phyloP scores from a whole-genome alignment of 1,140 invertebrate species.

The Harpegnathos saltator region DNA sequence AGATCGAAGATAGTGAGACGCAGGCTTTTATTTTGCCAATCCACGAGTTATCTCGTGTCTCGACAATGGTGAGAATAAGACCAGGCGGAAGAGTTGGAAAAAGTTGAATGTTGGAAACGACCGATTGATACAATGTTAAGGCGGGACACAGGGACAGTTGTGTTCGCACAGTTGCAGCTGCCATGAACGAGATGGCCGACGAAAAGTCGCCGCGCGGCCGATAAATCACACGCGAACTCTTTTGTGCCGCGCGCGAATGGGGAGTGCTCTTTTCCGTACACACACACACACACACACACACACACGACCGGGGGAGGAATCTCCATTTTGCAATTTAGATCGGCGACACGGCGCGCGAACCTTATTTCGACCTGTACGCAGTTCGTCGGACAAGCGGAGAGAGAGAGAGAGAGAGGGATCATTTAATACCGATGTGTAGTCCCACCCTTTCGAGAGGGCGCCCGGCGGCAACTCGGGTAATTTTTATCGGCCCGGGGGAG shows the following conservation, averaged over 20 bases:
- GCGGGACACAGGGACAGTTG: too few species aligned
- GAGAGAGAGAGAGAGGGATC: neutral
- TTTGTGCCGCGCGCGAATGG: constrained; percentile 31
- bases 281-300: too few species aligned
- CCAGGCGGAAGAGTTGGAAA: too few species aligned
- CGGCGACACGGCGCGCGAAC: constrained; percentile 40
- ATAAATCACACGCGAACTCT: constrained; percentile 59
- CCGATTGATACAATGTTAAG: too few species aligned
- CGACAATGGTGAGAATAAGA: too few species aligned
- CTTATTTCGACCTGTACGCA: constrained; percentile 53
- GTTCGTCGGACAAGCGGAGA: constrained; percentile 35
- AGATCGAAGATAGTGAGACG: too few species aligned
- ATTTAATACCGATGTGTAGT: constrained; percentile 41
- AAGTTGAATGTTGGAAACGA: too few species aligned
- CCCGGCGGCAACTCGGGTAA: neutral
- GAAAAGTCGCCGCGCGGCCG: constrained; percentile 33
- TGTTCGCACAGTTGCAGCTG: neutral
- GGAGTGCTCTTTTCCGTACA: constrained; percentile 36
- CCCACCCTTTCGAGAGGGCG: neutral
- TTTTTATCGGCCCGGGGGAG: neutral
- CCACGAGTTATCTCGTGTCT: too few species aligned
- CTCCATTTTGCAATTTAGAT: constrained; percentile 61
- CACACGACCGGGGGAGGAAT: constrained; percentile 44
- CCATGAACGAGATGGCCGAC: neutral
- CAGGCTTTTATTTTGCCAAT: too few species aligned